A percentile compares a stretch with the other conserved stretches of the same genome.
Conservation (phyloP, 2,113 vertebrate genomes). For the Terrapene triunguis region DNA sequence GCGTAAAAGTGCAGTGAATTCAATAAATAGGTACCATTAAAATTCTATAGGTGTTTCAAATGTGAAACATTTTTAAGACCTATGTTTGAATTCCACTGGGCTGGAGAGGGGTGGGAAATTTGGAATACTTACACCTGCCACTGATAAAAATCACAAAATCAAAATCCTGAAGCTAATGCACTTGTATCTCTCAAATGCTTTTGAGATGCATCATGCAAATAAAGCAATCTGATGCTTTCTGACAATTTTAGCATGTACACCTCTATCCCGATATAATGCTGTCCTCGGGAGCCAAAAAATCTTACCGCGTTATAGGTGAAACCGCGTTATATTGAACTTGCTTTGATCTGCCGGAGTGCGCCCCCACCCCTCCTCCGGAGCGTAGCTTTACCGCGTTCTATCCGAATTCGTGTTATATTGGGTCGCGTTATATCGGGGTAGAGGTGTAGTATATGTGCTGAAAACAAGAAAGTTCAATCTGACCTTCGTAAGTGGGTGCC, state of each 20-base stretch:
- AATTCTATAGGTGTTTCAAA: constrained; percentile 26
- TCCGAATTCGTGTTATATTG: too few species aligned
- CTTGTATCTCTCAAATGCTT: constrained; percentile 12
- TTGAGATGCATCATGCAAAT: constrained; percentile 32
- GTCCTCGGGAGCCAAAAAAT: too few species aligned
- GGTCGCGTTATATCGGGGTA: too few species aligned
- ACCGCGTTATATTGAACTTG: too few species aligned
- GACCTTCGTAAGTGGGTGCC: neutral
- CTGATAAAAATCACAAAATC: neutral
- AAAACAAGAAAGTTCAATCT: constrained; percentile 5
- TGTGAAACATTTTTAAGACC: neutral
- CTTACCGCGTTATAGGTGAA: too few species aligned
- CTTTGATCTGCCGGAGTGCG: too few species aligned
- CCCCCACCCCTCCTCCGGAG: too few species aligned
- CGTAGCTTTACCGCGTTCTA: too few species aligned
- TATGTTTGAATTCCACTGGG: neutral
- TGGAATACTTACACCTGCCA: neutral
- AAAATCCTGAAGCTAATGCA: constrained; percentile 16
- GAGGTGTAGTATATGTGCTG: neutral
- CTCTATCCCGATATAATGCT: too few species aligned
- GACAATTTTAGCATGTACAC: neutral
- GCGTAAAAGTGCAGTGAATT: neutral
- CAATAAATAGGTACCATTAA: neutral
- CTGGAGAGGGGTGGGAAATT: neutral
- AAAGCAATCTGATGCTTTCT: constrained; percentile 22